These are phyloP conservation scores for Herminia tarsipennalis DNA, from an alignment of 2,888 invertebrate genomes.

Conservation along the genomic window DNA sequence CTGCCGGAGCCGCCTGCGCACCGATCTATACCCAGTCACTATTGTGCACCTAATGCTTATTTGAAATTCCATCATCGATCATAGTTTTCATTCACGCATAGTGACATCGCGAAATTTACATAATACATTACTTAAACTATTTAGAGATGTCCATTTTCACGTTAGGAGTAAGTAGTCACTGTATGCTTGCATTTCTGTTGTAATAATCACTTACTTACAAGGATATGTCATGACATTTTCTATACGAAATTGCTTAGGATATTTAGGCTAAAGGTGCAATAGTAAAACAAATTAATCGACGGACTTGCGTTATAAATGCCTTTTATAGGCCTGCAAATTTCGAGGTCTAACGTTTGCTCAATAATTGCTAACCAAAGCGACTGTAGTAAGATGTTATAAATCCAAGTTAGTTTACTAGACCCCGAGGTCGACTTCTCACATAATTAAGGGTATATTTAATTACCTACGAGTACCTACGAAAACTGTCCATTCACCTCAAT, in stretches of 20 bases:
- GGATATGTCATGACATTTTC: slow-evolving; percentile 17
- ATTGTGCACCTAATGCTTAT: slow-evolving; percentile 53
- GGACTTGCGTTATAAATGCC: slow-evolving; percentile 27
- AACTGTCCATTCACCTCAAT: slow-evolving; percentile 54
- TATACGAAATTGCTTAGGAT: slow-evolving; percentile 17
- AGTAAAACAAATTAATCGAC: slow-evolving; percentile 27
- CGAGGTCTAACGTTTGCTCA: slow-evolving; percentile 52
- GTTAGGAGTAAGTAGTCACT: too few species aligned
- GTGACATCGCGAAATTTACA: slow-evolving; percentile 47
- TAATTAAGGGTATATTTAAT: slow-evolving; percentile 66
- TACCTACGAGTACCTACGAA: slow-evolving; percentile 64
- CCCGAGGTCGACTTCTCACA: slow-evolving; percentile 69
- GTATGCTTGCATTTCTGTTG: slow-evolving; percentile 3
- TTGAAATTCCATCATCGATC: slow-evolving; percentile 55
- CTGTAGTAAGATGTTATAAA: slow-evolving; percentile 53
- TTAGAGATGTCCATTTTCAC: slow-evolving; percentile 7
- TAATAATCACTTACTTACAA: too few species aligned
- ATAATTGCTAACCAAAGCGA: slow-evolving; percentile 41
- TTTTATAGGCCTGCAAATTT: slow-evolving; percentile 46
- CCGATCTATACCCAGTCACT: slow-evolving; percentile 47
- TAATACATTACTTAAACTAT: slow-evolving; percentile 17
- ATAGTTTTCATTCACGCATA: slow-evolving; percentile 44
- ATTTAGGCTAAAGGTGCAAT: slow-evolving; percentile 22
- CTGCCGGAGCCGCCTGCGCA: slow-evolving; percentile 77
- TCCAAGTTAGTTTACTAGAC: slow-evolving; percentile 56